phyloP scores from a whole-genome alignment of 2,113 vertebrate genomes.

The Notothenia coriiceps region DNA sequence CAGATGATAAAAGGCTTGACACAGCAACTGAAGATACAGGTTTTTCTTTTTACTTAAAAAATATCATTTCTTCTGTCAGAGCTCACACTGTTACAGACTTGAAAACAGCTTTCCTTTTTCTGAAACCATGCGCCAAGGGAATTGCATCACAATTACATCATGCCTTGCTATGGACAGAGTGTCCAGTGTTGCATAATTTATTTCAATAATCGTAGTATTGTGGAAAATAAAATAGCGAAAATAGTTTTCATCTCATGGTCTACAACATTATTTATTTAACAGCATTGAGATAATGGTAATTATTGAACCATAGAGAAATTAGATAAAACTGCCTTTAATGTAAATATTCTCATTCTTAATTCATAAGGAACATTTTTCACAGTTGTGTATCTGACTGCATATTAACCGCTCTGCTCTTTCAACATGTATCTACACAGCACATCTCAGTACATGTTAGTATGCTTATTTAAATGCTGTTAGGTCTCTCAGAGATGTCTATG shows the following conservation, averaged over 20 bases:
- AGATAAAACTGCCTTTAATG: neutral
- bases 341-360: neutral
- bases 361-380: conserved; percentile 3
- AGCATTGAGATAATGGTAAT: neutral
- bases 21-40: conserved; percentile 34
- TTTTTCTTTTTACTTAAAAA: conserved; percentile 40
- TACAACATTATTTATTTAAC: conserved; percentile 3
- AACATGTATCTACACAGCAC: neutral
- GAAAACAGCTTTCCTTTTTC: conserved; percentile 42
- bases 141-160: conserved; percentile 69
- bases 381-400: neutral
- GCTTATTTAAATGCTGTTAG: conserved; percentile 55
- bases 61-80: conserved; percentile 34
- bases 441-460: conserved; percentile 19
- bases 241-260: neutral
- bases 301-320: conserved; percentile 3
- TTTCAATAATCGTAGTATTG: conserved; percentile 25
- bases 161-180: conserved; percentile 17
- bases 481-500: conserved; percentile 52
- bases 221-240: conserved; percentile 14
- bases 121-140: conserved; percentile 36
- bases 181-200: conserved; percentile 30
- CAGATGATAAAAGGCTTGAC: conserved; percentile 19
- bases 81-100: conserved; percentile 24
- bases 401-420: neutral